Base-by-base conservation (phyloP, 1,140 invertebrate genomes). In the Sycophaga agraensis region DNA sequence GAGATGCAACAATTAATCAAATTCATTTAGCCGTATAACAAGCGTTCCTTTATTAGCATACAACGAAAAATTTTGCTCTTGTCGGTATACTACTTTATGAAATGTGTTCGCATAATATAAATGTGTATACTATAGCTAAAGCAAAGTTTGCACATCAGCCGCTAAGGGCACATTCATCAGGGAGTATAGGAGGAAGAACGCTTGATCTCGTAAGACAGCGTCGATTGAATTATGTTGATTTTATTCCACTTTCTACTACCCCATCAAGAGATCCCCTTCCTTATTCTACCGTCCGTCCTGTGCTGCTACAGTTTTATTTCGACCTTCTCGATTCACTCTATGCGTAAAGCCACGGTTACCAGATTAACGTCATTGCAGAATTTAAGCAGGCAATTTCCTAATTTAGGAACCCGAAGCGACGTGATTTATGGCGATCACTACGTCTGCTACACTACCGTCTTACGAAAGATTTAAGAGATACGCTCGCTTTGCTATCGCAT, bases 161-260 rank as follows among this genome's bases (percentile, higher is more conserved):
- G n/a, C n/a, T n/a, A n/a, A 45, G n/a, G 21, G 31, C 34, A 70
- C 64, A 75, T 74, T 77, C 71, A 77, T 77, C 73, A 73, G 65
- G 45, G 55, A n/a, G n/a, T 26, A 51, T 28, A 51, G 42, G 56
- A 72, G 62, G 64, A 67, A 65, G 67, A 67, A 56, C 65, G 69
- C 70, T 66, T 71, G 75, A 77, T 78, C 71, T 76, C 70, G 65
- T 60, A 73, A 78, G 75, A 76, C 72, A 71, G 72, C 40, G 26
- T 45, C 75, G 74, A 78, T 79, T 79, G 76, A 81, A 76, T 80
- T 79, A 81, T 77, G 78, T 74, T 78, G 75, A 81, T 81, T 81
- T 80, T 80, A 80, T 81, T 74, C 77, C 46, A 63, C 61, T 68
- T 75, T 73, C 73, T 73, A 74, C 73, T 69, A 73, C 63, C 71